Conservation (phyloP, 2,113 vertebrate genomes). For the Henicopernis longicauda region DNA sequence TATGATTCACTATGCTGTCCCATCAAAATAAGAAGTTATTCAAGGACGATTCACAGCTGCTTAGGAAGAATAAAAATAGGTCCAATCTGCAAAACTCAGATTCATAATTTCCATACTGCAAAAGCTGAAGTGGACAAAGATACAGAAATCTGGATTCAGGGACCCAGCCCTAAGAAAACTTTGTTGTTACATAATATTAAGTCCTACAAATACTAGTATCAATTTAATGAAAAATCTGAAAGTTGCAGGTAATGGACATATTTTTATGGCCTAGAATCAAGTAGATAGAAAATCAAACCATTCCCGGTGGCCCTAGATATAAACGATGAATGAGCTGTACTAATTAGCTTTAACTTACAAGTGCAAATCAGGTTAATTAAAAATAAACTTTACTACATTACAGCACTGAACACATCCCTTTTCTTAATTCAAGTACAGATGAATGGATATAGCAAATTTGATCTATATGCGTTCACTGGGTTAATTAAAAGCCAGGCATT, state of each 20-base stretch:
- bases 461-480: background rate
- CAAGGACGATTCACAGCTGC: background rate
- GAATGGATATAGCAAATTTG: slow-evolving; percentile 33
- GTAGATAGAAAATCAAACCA: background rate
- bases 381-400: slow-evolving; percentile 41
- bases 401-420: background rate
- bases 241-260: background rate
- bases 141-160: background rate
- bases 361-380: slow-evolving; percentile 55
- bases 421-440: slow-evolving; percentile 35
- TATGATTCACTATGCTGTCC: background rate
- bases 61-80: background rate
- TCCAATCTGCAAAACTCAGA: background rate
- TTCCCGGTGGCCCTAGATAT: background rate
- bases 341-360: slow-evolving; percentile 25
- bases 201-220: background rate
- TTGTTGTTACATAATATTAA: background rate
- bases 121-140: background rate
- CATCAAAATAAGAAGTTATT: background rate
- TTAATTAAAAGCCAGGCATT: slow-evolving; percentile 49
- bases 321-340: background rate
- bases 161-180: background rate
- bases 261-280: background rate
- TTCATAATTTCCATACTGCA: background rate
- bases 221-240: background rate